These are phyloP conservation scores for Conger conger DNA, from an alignment of 2,113 vertebrate genomes.

Conservation along the genomic window DNA sequence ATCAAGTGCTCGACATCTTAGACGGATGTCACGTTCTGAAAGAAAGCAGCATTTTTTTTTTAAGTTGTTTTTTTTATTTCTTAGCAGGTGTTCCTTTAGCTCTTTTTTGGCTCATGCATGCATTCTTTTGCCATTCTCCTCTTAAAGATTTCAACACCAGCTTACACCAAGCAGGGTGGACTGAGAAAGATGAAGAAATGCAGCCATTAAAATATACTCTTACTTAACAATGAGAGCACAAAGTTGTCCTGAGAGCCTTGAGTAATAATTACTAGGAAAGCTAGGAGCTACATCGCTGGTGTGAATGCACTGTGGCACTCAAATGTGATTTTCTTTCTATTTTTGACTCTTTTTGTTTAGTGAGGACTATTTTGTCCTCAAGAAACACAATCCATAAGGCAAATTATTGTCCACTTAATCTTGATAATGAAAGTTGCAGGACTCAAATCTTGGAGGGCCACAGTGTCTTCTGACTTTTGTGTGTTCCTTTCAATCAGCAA, in stretches of 20 bases:
- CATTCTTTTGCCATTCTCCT: conserved; percentile 30
- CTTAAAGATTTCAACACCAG: conserved; percentile 46
- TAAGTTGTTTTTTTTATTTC: conserved; percentile 36
- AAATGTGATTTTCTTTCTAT: conserved; percentile 20
- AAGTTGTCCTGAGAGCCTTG: conserved; percentile 27
- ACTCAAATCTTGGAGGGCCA: too few relatives aligned
- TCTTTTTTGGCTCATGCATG: neutral
- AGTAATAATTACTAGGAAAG: neutral
- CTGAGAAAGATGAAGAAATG: conserved; percentile 38
- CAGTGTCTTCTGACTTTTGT: too few relatives aligned
- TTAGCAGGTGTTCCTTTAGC: conserved; percentile 65
- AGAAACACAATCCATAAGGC: neutral
- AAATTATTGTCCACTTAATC: neutral
- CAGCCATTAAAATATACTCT: conserved; percentile 55
- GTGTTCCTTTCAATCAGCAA: too few relatives aligned
- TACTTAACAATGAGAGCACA: conserved; percentile 43
- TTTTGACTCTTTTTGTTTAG: neutral
- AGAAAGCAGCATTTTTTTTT: conserved; percentile 38
- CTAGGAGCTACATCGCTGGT: neutral
- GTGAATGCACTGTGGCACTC: conserved; percentile 41
- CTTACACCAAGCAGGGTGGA: conserved; percentile 52
- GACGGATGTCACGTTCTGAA: conserved; percentile 45
- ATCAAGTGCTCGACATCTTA: conserved; percentile 49
- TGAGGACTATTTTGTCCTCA: neutral
- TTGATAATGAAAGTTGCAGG: neutral